Base-by-base conservation (phyloP, 2,797 vertebrate genomes). In the Cyprinodon diabolis region DNA sequence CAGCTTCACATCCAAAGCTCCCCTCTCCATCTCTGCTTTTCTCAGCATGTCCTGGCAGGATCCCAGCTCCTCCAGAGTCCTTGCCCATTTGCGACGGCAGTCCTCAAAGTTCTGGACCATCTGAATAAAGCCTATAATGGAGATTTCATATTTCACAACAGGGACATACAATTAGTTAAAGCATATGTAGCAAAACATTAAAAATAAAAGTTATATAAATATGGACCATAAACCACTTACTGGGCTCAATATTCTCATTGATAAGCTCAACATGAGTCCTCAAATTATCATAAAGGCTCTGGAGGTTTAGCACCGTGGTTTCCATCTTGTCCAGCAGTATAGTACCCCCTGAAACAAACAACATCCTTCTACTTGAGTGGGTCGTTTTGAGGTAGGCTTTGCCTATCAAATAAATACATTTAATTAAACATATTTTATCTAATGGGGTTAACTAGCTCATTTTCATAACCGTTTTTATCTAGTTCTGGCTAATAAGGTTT, bases 1-100 rank as follows among this genome's bases (percentile, higher is more conserved):
- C 74, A 99, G 94, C 87, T 99, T 99, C 78, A 99, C 97, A 54
- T 98, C 97, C 92, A 99, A 72, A 7, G 98, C 94, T 0, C 95
- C 95, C 3, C 95, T 94, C 75, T 99, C 98, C 0, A 96, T 96
- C 86, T 99, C 96, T 0, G 94, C 91, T 87, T 98, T 98, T 90
- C 97, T 95, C 57, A 99, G 95, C 7, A 93, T 89, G 80, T 98
- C 97, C 82, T 96, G 96, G 89, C 92, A 96, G 25, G 91, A 94
- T 4, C 93, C 92, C 48, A 99, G 90, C 0, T 99, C 97, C 0
- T 94, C 95, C 78, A 97, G 96, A 0, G 93, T 81, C 77, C 91
- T 93, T 80, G 96, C 94, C 96, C 95, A 96, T 78, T 94, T 97
- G 74, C 92, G 95, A n/a, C 97, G 95, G 47, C 95, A 95, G 56